Conservation (phyloP, 2,797 vertebrate species). For the Pseudochirops corinnae region DNA sequence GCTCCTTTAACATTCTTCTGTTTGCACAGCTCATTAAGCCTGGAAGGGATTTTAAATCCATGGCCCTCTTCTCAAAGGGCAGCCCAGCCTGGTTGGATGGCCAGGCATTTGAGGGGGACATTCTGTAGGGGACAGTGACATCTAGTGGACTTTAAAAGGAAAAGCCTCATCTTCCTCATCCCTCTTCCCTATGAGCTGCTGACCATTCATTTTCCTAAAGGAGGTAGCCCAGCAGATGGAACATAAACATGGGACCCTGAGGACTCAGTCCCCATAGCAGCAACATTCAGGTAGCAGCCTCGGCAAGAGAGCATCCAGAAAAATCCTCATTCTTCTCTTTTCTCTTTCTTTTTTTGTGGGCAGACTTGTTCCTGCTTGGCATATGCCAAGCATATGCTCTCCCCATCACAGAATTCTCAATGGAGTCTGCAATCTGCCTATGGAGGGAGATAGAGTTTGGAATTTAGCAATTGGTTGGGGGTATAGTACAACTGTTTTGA, state of each 20-base stretch:
- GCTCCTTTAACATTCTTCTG: neutral
- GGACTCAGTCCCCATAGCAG: neutral
- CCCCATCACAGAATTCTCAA: constrained; percentile 55
- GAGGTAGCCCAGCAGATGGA: neutral
- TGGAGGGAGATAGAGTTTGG: neutral
- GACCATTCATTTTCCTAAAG: neutral
- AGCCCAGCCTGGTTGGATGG: neutral
- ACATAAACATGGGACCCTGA: neutral
- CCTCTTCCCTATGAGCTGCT: neutral
- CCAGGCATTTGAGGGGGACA: no score
- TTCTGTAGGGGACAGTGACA: constrained; percentile 44
- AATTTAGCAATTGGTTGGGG: constrained; percentile 35
- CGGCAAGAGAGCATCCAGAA: neutral
- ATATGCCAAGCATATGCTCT: constrained; percentile 71
- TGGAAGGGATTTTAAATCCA: neutral
- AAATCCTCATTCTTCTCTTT: neutral
- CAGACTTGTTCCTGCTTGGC: constrained; percentile 34
- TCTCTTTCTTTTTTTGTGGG: constrained; percentile 32
- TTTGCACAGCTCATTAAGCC: neutral
- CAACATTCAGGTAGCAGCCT: neutral
- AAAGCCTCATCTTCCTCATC: neutral
- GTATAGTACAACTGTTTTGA: constrained; percentile 18
- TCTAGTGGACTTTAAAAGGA: constrained; percentile 14
- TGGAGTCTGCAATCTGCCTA: constrained; percentile 55
- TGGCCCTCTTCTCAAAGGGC: neutral